phyloP scores from a whole-genome alignment of 2,888 invertebrate species.

The Alcis repandata region DNA sequence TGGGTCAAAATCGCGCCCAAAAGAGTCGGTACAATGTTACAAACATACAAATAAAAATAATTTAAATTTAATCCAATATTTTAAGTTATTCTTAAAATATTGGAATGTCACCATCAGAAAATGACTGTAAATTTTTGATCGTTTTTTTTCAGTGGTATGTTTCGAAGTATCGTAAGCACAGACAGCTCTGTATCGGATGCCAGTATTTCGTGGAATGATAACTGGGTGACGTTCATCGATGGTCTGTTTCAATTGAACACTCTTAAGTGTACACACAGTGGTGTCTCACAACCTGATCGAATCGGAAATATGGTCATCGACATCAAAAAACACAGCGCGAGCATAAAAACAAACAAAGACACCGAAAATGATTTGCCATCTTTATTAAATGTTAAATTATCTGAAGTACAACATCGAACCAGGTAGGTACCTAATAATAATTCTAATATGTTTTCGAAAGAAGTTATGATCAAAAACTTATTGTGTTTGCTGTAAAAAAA shows the following conservation, averaged over 20 bases:
- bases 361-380: neutral
- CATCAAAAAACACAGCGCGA: neutral
- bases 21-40: too few species aligned
- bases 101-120: too few species aligned
- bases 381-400: neutral
- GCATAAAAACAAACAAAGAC: neutral
- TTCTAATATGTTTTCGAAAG: too few species aligned
- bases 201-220: constrained; percentile 87
- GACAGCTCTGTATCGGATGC: constrained; percentile 56
- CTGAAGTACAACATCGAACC: neutral
- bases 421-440: too few species aligned
- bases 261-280: constrained; percentile 86
- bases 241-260: constrained; percentile 92
- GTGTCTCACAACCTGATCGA: constrained; percentile 49
- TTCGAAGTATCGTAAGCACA: constrained; percentile 52
- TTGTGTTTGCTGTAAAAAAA: too few species aligned
- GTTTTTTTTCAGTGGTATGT: constrained; percentile 53
- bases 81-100: neutral
- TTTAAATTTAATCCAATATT: too few species aligned
- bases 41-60: too few species aligned
- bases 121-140: too few species aligned
- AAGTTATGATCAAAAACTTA: too few species aligned
- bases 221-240: constrained; percentile 94
- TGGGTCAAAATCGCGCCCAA: too few species aligned
- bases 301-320: neutral